Evolutionary conservation across 2,888 invertebrate species (phyloP), one percentile per base, ranked within the genome.

Genomic region (Hololepta plana): DNA sequence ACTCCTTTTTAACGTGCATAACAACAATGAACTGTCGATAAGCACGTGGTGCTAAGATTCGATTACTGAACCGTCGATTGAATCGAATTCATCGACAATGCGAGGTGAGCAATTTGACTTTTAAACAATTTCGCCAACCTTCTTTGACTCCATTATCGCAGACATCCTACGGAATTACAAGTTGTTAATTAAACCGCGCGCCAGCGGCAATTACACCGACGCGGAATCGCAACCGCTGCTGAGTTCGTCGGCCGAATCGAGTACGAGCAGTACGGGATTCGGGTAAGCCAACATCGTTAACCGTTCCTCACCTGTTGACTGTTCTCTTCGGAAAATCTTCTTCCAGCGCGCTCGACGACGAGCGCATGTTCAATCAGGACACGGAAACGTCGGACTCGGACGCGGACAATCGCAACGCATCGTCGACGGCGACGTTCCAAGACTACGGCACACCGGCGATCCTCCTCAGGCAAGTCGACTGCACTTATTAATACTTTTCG

Each of bases 221-320:
- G 41, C 44, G 3, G 58, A 59, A 39, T 46, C 50, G 3, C 52
- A 52, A 25, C 55, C 56, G 3, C 35, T 59, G 16, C 36, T 53
- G 15, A 54, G 52, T 31, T 55, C 57, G 2, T 43, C 44, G 22
- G 42, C 47, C 11, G 51, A 54, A 13, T 50, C 54, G 12, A 34
- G 44, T 3, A 35, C 44, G 4, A n/a, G n/a, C n/a, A 55, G 51
- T 37, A n/a, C n/a, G n/a, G n/a, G n/a, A n/a, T 55, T 52, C 35
- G 53, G 53, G 55, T 57, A 45, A 47, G 49, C 38, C 9, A 13
- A 12, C 13, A 23, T 21, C 17, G 14, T 4, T 15, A 15, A 19
- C 14, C 17, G 7, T 17, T 17, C 7, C 7, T n/a, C n/a, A n/a
- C n/a, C 4, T 3, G 11, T 20, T 20, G 11, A 20, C 9, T 20